Conservation (phyloP, 2,113 vertebrate species). For the Oxyura jamaicensis region DNA sequence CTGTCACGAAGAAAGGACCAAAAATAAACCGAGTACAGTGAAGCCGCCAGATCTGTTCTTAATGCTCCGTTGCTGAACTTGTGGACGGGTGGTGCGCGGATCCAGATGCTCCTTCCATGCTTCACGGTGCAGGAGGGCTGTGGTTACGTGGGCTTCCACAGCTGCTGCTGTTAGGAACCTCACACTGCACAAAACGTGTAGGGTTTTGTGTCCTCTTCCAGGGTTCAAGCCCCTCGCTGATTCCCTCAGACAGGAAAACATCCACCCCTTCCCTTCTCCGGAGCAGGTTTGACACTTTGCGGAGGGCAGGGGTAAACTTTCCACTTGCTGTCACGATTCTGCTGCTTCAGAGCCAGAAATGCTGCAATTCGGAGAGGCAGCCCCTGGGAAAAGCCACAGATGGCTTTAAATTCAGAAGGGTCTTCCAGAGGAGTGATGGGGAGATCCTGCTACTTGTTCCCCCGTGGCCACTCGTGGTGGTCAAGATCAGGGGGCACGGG, state of each 20-base stretch:
- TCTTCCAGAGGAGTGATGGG: not conserved
- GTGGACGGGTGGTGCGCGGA: not conserved
- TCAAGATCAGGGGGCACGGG: not conserved
- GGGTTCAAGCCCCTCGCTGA: not conserved
- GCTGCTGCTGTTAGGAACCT: fast-evolving
- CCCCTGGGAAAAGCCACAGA: not conserved
- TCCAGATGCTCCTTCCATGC: not conserved
- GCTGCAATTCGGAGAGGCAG: not conserved
- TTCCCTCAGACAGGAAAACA: not conserved
- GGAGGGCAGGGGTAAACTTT: not conserved
- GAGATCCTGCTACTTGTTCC: not conserved
- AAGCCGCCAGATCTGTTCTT: not conserved
- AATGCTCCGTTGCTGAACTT: not conserved
- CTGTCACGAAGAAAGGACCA: not conserved
- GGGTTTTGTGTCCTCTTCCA: not conserved
- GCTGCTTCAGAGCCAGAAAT: not conserved
- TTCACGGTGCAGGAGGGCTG: not conserved
- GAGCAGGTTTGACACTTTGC: not conserved
- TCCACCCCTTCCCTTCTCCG: not conserved
- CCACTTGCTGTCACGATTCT: not conserved
- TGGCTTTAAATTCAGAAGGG: not conserved
- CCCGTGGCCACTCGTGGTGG: fast-evolving
- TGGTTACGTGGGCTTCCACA: not conserved
- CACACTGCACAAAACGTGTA: not conserved
- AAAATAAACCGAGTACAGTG: not conserved